Percentiles rank a stretch among this genome's conserved stretches.
phyloP scores from a whole-genome alignment of 2,797 vertebrate species.

The Sebastes taczanowskii region DNA sequence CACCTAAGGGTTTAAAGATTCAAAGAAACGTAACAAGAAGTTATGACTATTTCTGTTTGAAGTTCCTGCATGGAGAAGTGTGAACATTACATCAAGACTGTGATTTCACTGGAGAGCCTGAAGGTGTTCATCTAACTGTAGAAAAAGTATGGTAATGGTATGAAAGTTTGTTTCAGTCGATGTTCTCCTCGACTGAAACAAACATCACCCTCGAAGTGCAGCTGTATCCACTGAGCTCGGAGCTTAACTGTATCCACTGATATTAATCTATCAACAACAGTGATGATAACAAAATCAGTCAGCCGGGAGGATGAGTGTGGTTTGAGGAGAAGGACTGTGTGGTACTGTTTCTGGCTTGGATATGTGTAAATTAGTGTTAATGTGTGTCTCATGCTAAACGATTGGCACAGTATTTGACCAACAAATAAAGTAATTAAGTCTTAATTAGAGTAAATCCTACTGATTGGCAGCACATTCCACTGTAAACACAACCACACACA shows the following conservation, averaged over 20 bases:
- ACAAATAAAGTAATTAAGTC: conserved; percentile 19
- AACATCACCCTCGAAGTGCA: neutral
- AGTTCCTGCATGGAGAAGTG: neutral
- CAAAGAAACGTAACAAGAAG: neutral
- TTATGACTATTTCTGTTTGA: neutral
- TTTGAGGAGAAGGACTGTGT: conserved; percentile 17
- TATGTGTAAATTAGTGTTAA: conserved; percentile 22
- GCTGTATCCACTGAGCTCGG: neutral
- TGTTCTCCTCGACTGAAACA: neutral
- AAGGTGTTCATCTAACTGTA: neutral
- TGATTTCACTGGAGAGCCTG: neutral
- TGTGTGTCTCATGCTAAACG: conserved; percentile 20
- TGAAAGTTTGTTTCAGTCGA: neutral
- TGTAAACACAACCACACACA: neutral
- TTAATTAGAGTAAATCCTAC: conserved; percentile 37
- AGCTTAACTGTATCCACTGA: neutral
- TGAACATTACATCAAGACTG: neutral
- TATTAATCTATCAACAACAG: conserved; percentile 11
- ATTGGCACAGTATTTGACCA: neutral
- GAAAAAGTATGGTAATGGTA: neutral
- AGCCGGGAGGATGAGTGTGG: conserved; percentile 23
- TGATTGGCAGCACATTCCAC: conserved; percentile 13
- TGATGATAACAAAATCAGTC: conserved; percentile 23
- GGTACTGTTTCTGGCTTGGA: neutral
- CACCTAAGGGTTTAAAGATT: neutral